Evolutionary conservation across 1,140 invertebrate species (phyloP).

Genomic region (Drosophila biarmipes): DNA sequence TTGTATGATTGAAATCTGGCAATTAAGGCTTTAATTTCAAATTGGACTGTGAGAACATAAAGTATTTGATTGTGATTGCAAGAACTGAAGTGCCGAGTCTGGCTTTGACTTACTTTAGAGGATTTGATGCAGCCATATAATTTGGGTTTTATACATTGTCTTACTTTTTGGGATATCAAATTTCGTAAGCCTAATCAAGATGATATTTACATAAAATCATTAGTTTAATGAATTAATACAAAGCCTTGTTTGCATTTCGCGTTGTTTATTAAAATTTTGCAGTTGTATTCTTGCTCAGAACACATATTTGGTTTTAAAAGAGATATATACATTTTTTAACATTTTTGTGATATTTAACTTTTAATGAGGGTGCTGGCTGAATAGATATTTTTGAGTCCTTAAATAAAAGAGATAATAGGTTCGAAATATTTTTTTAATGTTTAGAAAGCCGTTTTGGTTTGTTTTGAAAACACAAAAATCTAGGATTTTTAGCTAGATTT

Average conservation of each 20-base stretch:
- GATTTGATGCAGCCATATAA: neutral
- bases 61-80: conserved; percentile 10
- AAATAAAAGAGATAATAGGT: no score
- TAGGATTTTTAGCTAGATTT: no score
- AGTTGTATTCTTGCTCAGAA: no score
- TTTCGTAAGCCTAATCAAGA: neutral
- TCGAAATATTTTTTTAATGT: no score
- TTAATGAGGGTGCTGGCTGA: no score
- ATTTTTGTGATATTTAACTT: no score
- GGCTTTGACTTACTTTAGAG: neutral
- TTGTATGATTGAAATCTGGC: conserved; percentile 25
- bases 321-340: no score
- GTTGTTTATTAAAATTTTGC: no score
- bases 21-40: neutral
- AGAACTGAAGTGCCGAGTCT: neutral
- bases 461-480: no score
- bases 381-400: no score
- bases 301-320: no score
- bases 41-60: neutral
- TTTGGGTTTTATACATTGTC: neutral
- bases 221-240: neutral
- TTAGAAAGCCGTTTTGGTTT: no score
- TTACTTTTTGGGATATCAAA: neutral
- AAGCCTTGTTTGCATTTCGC: neutral
- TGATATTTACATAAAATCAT: neutral